Percentiles rank a stretch among this genome's conserved stretches.
phyloP scores from a whole-genome alignment of 2,113 vertebrate genomes.

The Piprites chloris region DNA sequence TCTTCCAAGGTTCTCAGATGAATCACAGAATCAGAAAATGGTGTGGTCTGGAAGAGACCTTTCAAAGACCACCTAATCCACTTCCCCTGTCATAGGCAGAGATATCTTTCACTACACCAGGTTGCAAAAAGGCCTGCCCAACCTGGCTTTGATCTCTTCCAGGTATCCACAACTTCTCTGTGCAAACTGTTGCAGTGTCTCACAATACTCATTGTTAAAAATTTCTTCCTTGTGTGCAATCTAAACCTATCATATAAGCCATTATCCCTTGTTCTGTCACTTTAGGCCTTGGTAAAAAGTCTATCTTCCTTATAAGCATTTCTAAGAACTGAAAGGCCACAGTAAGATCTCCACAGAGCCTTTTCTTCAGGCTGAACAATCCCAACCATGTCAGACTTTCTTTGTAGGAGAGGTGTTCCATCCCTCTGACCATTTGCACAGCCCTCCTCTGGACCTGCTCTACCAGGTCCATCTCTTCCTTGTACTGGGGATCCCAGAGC shows the following conservation, averaged over 20 bases:
- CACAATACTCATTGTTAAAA: neutral
- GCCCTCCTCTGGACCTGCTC: neutral
- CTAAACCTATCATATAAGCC: neutral
- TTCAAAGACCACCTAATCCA: neutral
- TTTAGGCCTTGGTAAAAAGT: neutral
- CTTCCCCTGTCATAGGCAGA: neutral
- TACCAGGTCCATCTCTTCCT: neutral
- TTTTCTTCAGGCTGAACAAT: neutral
- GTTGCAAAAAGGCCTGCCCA: neutral
- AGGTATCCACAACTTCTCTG: neutral
- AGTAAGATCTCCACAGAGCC: neutral
- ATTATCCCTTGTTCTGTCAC: too few species aligned
- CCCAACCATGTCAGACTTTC: neutral
- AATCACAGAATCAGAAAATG: neutral
- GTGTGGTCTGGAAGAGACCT: neutral
- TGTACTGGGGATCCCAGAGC: neutral
- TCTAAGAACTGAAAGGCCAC: accelerated
- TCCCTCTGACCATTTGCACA: neutral
- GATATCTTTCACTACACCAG: neutral
- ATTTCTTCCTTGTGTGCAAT: neutral
- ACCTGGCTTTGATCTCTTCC: neutral
- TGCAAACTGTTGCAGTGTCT: neutral
- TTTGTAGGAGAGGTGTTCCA: neutral
- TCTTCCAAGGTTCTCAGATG: neutral
- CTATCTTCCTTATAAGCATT: neutral